Conservation (phyloP, 1,140 invertebrate species). For the Drosophila punjabiensis region DNA sequence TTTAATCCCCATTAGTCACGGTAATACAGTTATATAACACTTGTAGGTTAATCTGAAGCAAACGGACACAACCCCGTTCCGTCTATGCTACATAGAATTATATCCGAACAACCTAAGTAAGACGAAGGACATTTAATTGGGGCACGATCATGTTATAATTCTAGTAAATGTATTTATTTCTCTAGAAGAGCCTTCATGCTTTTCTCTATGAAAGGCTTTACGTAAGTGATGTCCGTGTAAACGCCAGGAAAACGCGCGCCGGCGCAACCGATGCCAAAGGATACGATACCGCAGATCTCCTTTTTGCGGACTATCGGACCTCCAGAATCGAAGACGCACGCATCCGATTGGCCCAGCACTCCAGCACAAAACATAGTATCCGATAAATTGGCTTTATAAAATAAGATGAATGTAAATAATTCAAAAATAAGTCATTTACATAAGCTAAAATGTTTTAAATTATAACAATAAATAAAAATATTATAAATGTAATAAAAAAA, state of each 20-base stretch:
- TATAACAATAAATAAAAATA: neutral
- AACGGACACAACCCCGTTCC: neutral
- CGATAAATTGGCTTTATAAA: slow-evolving; percentile 26
- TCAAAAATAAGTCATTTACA: neutral
- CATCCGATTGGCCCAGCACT: slow-evolving; percentile 55
- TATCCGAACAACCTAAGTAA: neutral
- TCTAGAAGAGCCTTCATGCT: slow-evolving; percentile 2
- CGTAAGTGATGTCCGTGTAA: slow-evolving; percentile 63
- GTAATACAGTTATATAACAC: neutral
- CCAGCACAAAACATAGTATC: slow-evolving; percentile 69
- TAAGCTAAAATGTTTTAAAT: neutral
- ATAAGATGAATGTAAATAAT: neutral
- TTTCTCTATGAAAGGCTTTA: slow-evolving; percentile 70
- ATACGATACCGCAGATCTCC: slow-evolving; percentile 73
- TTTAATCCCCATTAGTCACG: neutral
- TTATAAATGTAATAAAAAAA: too few relatives aligned
- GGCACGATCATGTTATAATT: neutral
- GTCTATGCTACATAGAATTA: too few relatives aligned
- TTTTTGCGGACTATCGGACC: slow-evolving; percentile 52
- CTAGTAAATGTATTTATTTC: neutral
- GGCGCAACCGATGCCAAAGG: slow-evolving; percentile 74
- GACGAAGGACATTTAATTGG: neutral
- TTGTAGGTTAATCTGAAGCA: neutral
- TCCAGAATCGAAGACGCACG: slow-evolving; percentile 72
- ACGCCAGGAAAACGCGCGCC: slow-evolving; percentile 63